Base-by-base conservation (phyloP, 2,113 vertebrate species). In the Zosterops pallidus region DNA sequence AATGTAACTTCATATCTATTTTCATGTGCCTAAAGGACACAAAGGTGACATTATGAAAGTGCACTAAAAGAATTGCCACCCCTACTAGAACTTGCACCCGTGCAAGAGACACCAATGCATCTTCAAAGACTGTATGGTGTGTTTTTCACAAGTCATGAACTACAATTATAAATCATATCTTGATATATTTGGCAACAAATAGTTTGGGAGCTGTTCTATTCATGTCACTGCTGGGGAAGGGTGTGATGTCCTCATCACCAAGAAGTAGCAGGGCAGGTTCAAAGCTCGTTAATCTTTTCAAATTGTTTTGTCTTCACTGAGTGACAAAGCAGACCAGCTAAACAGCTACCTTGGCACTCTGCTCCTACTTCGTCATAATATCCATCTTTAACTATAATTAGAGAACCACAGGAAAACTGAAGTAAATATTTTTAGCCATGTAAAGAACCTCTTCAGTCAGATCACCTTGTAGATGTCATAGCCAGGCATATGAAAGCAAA, bases 1-100 rank as follows among this genome's bases (percentile, higher is more conserved):
- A 98, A 98, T 94, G 96, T 74, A 95, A 98, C 98, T 97, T 98
- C 97, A 24, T 98, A 98, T 72, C 94, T 96, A 35, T 98, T 97
- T 94, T 98, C 98, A 92, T 92, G 95, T 90, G 98, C 98, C 98
- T 98, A 94, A 90, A 97, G 90, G 56, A 97, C 92, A 97, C 57
- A 96, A 92, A 96, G 75, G 50, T 6, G 28, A 33, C 22, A 28
- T 22, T 42, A 42, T 22, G 15, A 67, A 86, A 77, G 52, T 28
- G 46, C 37, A 67, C 15, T 50, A 50, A 72, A 87, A 86, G 59
- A n/a, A 55, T 1, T 63, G 12, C 26, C 44, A 12, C 9, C 16
- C 62, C 47, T 68, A 47, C 49, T 53, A 76, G 42, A 69, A 65
- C 33, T 69, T 39, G 39, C 39, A 39, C 39, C 31, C 47, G 59